phyloP scores from a whole-genome alignment of 2,113 vertebrate genomes.

The Theristicus caerulescens region DNA sequence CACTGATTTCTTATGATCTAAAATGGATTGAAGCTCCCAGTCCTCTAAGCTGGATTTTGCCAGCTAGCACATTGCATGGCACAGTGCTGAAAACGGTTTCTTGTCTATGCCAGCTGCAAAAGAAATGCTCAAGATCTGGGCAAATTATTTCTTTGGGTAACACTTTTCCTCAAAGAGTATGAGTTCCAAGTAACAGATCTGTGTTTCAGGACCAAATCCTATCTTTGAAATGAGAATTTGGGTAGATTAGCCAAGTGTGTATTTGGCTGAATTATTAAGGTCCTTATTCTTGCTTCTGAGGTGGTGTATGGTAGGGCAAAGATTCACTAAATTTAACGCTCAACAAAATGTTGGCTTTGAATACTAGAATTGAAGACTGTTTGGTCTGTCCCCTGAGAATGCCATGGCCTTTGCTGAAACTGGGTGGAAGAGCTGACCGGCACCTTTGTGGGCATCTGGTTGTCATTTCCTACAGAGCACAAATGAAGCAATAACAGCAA shows the following conservation, averaged over 20 bases:
- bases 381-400: accelerated
- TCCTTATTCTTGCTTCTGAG: background rate
- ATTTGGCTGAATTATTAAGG: background rate
- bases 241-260: background rate
- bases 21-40: background rate
- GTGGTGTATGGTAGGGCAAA: background rate
- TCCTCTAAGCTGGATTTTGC: background rate
- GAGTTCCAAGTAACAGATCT: background rate
- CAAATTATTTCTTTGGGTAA: background rate
- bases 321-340: background rate
- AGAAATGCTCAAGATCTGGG: background rate
- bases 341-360: background rate
- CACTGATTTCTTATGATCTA: background rate
- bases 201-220: background rate
- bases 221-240: background rate
- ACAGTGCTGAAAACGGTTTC: background rate
- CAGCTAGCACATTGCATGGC: background rate
- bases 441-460: background rate
- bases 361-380: background rate
- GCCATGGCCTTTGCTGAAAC: background rate
- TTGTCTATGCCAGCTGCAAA: background rate
- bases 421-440: background rate
- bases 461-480: background rate
- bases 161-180: background rate
- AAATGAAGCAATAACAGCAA: background rate